Evolutionary conservation across 2,113 vertebrate genomes (phyloP).

Genomic region (Ciconia stormi): DNA sequence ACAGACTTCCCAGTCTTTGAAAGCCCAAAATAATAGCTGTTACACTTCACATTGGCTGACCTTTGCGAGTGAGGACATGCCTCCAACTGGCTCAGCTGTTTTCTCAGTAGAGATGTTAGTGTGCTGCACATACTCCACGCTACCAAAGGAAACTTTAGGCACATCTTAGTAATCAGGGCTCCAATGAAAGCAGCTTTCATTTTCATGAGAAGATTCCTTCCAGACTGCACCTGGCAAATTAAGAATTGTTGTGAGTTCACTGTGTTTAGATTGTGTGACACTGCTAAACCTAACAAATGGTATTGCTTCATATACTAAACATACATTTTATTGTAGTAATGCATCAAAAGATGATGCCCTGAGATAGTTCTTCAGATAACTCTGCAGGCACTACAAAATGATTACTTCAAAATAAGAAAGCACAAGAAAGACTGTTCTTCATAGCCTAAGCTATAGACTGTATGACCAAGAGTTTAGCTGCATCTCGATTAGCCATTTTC

Average conservation of each 20-base stretch:
- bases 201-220: slow-evolving; percentile 34
- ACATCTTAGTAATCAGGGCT: slow-evolving; percentile 1
- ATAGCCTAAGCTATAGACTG: background rate
- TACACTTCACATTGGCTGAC: slow-evolving; percentile 71
- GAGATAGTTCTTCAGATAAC: background rate
- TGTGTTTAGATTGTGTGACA: background rate
- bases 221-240: background rate
- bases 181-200: background rate
- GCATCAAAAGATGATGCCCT: background rate
- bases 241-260: background rate
- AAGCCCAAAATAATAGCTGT: slow-evolving; percentile 70
- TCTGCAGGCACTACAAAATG: background rate
- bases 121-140: background rate
- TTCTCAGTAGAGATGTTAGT: slow-evolving; percentile 62
- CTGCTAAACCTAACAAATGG: slow-evolving; percentile 26
- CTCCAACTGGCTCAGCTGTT: slow-evolving; percentile 64
- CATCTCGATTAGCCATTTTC: background rate
- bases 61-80: slow-evolving; percentile 46
- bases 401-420: background rate
- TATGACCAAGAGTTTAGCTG: background rate
- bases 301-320: slow-evolving; percentile 44
- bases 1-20: slow-evolving; percentile 76
- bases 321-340: background rate
- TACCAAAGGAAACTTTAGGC: background rate
- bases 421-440: background rate